Base-by-base conservation (phyloP, 2,113 vertebrate genomes). In the Amblyornis subalaris region DNA sequence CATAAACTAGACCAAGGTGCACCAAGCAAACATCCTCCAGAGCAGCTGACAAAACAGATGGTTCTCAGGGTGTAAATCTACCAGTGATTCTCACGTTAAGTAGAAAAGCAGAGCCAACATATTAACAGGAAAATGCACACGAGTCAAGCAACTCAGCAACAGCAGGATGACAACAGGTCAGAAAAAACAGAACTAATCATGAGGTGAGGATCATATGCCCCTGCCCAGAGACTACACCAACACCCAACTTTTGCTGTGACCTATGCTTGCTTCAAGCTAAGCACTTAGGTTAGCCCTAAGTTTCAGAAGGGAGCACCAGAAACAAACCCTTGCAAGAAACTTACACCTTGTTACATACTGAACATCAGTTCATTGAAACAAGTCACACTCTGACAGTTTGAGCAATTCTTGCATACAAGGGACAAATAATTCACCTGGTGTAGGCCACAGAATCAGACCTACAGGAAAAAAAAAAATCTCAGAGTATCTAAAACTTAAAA, bases 21-120 rank as follows among this genome's bases (percentile, higher is more conserved):
- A 35, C 4, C 35, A 33, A 36, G 66, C 79, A 95, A 90, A 92
- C 72, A 89, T 58, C 75, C 47, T 42, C 45, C 65, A 4, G 26
- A 72, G 33, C 89, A 94, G 90, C 87, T 93, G 76, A 83, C 35
- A 50, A 65, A 88, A 94, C 67, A 94, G 82, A 82, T 25, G 53
- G 66, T 18, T 50, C 77, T 80, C 88, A 45, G 19, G 17, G 75
- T 42, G 22, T 20, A 44, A 89, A 67, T 55, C 61, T 24, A 72
- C 61, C 62, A 65, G 54, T 4, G 42, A 64, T 88, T 91, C 44
- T 38, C 83, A 89, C 90, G 71, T 78, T 26, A 88, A 21, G 31
- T 1, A 61, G n/a, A 74, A 86, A 60, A 79, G 35, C n/a, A 84
- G 83, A 81, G 66, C 19, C 40, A 88, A 55, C 66, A 36, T 4